Evolutionary conservation across 2,113 vertebrate species (phyloP), one percentile per base, ranked within the genome.

Genomic region (Miniopterus natalensis): DNA sequence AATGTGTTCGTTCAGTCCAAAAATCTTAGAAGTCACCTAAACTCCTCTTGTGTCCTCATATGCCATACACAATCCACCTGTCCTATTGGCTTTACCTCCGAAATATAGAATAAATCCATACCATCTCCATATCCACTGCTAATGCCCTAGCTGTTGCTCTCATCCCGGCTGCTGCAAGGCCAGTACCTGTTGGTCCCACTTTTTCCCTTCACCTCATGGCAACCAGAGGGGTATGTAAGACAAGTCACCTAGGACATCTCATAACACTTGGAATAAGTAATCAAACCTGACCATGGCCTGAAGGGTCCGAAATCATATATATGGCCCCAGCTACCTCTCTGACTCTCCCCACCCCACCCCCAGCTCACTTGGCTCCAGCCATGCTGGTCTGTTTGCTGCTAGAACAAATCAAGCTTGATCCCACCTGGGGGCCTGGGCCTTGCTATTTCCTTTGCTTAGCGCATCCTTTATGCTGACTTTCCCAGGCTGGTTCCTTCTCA

Each of bases 81-180:
- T n/a, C 31, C 29, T 40, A 12, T 3, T 29, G 47, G 25, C 89
- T 81, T 29, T 1, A 2, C 89, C 36, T 78, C 65, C 59, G n/a
- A 65, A 77, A 57, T 1, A 59, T 0, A 86, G 17, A 45, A 73
- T 29, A 59, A 45, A 68, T 2, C 49, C 25, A 13, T 2, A 14
- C 2, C 3, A 12, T 79, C 59, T 18, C 83, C 53, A 29, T 2
- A 0, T 17, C 84, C n/a, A 4, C 17, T 5, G 53, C 57, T 6
- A 1, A 10, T 4, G 12, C 27, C 65, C 49, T 11, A 1, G 31
- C n/a, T 10, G 0, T 0, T 5, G 6, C 31, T 36, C 51, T 53
- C n/a, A 2, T 2, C 29, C 0, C 0, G 8, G 20, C 40, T 29
- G 49, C 84, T 53, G 11, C 25, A 1, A 14, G 47, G 4, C 20